Evolutionary conservation across 2,797 vertebrate genomes (phyloP).

Genomic region (Anabas testudineus): DNA sequence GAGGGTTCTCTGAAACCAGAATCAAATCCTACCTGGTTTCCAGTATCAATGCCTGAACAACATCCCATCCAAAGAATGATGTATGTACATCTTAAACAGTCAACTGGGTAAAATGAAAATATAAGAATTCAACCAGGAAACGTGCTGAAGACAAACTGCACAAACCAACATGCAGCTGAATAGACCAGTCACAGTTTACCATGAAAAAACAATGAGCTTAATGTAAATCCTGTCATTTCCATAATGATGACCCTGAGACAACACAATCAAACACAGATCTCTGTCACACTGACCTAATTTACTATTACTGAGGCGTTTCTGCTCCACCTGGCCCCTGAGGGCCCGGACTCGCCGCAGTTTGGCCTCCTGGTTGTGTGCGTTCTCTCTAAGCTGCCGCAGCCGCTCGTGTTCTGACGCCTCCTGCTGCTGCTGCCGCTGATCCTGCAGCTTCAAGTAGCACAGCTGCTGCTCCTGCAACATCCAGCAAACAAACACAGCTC

Average conservation of each 20-base stretch:
- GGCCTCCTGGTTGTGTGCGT: constrained; percentile 93
- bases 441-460: constrained; percentile 88
- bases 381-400: constrained; percentile 89
- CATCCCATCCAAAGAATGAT: no score
- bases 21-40: no score
- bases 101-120: no score
- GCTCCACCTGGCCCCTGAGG: constrained; percentile 92
- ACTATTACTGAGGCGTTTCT: constrained; percentile 93
- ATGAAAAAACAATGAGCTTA: constrained; percentile 5
- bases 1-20: no score
- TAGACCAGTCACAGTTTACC: neutral
- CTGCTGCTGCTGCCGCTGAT: constrained; percentile 81
- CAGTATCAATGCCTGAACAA: no score
- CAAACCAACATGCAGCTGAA: neutral
- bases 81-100: no score
- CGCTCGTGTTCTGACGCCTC: constrained; percentile 90
- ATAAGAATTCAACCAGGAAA: no score
- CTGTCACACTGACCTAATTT: constrained; percentile 87
- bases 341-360: constrained; percentile 93
- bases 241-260: neutral
- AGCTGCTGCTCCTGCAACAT: constrained; percentile 89
- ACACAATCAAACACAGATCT: neutral
- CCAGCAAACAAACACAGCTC: neutral
- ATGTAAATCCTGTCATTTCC: constrained; percentile 29
- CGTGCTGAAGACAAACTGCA: no score